These are phyloP conservation scores for Diplodus puntazzo DNA, from an alignment of 2,797 vertebrate genomes.

Conservation along the genomic window DNA sequence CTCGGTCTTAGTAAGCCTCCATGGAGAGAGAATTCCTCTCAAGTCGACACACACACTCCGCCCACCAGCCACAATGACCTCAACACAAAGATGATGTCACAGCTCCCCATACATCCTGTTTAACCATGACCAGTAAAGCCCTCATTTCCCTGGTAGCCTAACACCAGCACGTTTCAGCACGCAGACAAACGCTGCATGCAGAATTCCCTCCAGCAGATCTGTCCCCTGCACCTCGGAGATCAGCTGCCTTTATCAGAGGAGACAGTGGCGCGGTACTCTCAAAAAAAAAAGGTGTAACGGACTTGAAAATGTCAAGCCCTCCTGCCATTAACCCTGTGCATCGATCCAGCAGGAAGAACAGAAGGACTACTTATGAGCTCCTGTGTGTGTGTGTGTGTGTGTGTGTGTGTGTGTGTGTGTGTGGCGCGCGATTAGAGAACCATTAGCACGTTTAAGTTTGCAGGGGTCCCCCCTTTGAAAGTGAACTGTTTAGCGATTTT, in stretches of 20 bases:
- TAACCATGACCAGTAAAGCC: slow-evolving; percentile 54
- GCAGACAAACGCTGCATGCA: slow-evolving; percentile 24
- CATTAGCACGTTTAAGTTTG: slow-evolving; percentile 41
- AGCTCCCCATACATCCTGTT: slow-evolving; percentile 60
- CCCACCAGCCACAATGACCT: slow-evolving; percentile 46
- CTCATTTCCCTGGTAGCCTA: slow-evolving; percentile 46
- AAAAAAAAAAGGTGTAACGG: slow-evolving; percentile 51
- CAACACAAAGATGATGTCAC: slow-evolving; percentile 56
- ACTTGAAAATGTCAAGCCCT: slow-evolving; percentile 65
- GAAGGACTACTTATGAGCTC: slow-evolving; percentile 47
- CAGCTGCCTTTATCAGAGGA: slow-evolving; percentile 34
- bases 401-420: too few species aligned
- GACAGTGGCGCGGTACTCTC: slow-evolving; percentile 20
- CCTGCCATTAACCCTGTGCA: slow-evolving; percentile 57
- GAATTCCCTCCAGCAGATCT: slow-evolving; percentile 31
- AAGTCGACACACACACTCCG: slow-evolving; percentile 25
- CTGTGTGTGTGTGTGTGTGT: neutral
- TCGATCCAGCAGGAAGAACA: slow-evolving; percentile 48
- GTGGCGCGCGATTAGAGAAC: slow-evolving; percentile 26
- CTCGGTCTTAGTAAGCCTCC: slow-evolving; percentile 22
- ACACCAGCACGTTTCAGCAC: slow-evolving; percentile 33
- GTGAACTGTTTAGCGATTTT: slow-evolving; percentile 31
- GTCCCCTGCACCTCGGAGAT: slow-evolving; percentile 30
- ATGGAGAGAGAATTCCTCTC: slow-evolving; percentile 43
- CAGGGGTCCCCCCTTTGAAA: slow-evolving; percentile 20